Base-by-base conservation (phyloP, 2,888 invertebrate genomes). In the Stenotaenia linearis region DNA sequence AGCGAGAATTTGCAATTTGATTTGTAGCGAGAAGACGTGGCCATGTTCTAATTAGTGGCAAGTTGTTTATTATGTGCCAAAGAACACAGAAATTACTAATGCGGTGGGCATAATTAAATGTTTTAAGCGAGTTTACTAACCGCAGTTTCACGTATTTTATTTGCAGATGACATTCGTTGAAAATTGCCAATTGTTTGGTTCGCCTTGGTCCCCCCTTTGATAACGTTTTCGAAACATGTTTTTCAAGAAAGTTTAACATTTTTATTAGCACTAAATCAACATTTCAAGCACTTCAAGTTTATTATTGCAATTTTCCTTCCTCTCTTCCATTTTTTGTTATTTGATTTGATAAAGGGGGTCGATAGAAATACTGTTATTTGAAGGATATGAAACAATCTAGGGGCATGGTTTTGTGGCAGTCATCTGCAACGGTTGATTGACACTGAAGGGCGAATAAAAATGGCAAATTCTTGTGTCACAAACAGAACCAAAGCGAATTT, bases 31-130 rank as follows among this genome's bases (percentile, higher is more conserved):
- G 23, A 25, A 23, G 61, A 61, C 61, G 61, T 61, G 56, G 6
- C 7, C 25, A 23, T 12, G 7, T 61, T 61, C 25, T 61, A 61
- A 61, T 61, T 61, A 61, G 61, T 61, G 25, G 61, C 61, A 61
- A 61, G 61, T 61, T 61, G 61, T 61, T 61, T 61, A 61, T 61
- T 61, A 12, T 23, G 61, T 61, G 61, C 61, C 61, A 61, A 61
- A 61, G 61, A 61, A 61, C 61, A 61, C 61, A 25, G 25, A 61
- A 61, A 61, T 61, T 61, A 61, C 61, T 25, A 61, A 61, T 61
- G 61, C 25, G 61, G 61, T 61, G 61, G 61, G 61, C 61, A 61
- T 61, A 61, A 61, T 61, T 61, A 61, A 61, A 61, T 25, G 61
- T 61, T 61, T 61, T 61, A 25, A 61, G 61, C 61, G 61, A 61